A percentile compares a stretch with the other conserved stretches of the same genome.
Conservation (phyloP, 1,140 invertebrate genomes). For the Drosophila equinoxialis region DNA sequence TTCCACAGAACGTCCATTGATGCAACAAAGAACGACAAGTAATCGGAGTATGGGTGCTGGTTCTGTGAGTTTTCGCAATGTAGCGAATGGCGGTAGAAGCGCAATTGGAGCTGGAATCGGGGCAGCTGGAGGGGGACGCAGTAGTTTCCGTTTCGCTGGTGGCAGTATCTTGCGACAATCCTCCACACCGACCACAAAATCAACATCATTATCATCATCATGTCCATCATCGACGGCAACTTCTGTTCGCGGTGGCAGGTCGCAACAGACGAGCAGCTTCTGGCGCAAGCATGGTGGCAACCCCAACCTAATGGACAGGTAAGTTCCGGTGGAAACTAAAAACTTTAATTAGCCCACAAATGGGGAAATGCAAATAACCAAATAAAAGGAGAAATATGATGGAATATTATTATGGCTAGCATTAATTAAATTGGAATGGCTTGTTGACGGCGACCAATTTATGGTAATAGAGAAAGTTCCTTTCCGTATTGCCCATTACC, state of each 20-base stretch:
- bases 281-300: slow-evolving; percentile 77
- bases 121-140: slow-evolving; percentile 37
- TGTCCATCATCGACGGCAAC: slow-evolving; percentile 30
- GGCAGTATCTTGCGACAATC: slow-evolving; percentile 72
- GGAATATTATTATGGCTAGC: background rate
- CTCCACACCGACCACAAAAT: slow-evolving; percentile 45
- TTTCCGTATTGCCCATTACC: too few species aligned
- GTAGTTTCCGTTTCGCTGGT: slow-evolving; percentile 62
- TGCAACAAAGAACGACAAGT: slow-evolving; percentile 47
- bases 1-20: slow-evolving; percentile 49
- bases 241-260: slow-evolving; percentile 27
- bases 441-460: background rate
- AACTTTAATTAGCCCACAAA: slow-evolving; percentile 45
- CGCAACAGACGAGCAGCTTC: slow-evolving; percentile 51
- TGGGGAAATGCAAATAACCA: slow-evolving; percentile 1
- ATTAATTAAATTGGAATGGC: background rate
- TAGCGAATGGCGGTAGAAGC: slow-evolving; percentile 41
- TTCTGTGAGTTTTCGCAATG: slow-evolving; percentile 61
- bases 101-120: slow-evolving; percentile 18
- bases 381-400: slow-evolving; percentile 29
- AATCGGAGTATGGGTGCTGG: slow-evolving; percentile 38
- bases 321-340: slow-evolving; percentile 26
- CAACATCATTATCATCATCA: slow-evolving; percentile 25
- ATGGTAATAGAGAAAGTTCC: background rate
- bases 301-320: slow-evolving; percentile 79